Evolutionary conservation across 2,113 vertebrate species (phyloP).

Genomic region (Hepsetus odoe): DNA sequence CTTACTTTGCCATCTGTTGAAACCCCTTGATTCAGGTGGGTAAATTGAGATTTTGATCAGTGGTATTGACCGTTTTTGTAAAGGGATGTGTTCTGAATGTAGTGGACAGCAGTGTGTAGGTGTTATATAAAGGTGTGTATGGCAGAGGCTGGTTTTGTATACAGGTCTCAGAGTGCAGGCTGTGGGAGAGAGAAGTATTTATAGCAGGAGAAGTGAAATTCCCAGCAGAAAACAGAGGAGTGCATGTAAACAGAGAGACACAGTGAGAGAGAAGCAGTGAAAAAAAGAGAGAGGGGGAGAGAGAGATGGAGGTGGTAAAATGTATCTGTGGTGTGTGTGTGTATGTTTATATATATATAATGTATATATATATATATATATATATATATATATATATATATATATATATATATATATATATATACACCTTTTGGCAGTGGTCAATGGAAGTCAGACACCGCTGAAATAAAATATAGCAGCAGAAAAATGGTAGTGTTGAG

Average conservation of each 20-base stretch:
- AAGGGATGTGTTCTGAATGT: neutral
- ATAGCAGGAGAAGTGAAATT: constrained; percentile 37
- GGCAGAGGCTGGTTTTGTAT: constrained; percentile 18
- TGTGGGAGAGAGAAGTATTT: constrained; percentile 39
- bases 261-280: neutral
- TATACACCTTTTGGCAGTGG: too few relatives aligned
- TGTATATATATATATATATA: too few relatives aligned
- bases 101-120: neutral
- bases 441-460: too few relatives aligned
- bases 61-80: too few relatives aligned
- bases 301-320: constrained; percentile 9
- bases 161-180: constrained; percentile 10
- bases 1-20: neutral
- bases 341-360: too few relatives aligned
- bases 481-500: too few relatives aligned
- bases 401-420: too few relatives aligned
- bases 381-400: too few relatives aligned
- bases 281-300: constrained; percentile 27
- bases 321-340: neutral
- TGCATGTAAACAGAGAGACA: constrained; percentile 23
- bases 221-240: constrained; percentile 31
- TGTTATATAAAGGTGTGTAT: constrained; percentile 23
- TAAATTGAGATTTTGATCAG: too few relatives aligned
- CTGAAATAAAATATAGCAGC: too few relatives aligned
- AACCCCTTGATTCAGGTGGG: neutral